Percentiles rank a stretch among this genome's conserved stretches.
Evolutionary conservation across 2,113 vertebrate species (phyloP).

Genomic region (Azemiops feae): DNA sequence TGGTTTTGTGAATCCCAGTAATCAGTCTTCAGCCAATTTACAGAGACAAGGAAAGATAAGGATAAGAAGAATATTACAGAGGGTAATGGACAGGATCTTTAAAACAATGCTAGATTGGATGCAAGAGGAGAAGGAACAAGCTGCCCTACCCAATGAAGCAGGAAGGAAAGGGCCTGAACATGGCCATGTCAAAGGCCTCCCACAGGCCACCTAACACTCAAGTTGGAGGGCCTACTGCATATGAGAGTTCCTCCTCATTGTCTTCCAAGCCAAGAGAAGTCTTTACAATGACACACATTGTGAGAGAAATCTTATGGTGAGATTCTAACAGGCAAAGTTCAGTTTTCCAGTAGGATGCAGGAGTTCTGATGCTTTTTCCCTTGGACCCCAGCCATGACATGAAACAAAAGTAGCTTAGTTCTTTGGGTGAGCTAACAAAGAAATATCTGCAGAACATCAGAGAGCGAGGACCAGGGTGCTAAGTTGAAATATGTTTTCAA

Average conservation of each 20-base stretch:
- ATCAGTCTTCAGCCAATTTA: not conserved
- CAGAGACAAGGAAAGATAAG: not conserved
- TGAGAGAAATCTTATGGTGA: not conserved
- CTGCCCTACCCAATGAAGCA: not conserved
- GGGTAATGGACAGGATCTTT: not conserved
- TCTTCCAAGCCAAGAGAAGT: not conserved
- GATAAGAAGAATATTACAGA: not conserved
- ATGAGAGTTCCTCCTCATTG: not conserved
- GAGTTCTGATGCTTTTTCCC: not conserved
- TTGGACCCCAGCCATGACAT: constrained; percentile 10
- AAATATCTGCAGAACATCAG: not conserved
- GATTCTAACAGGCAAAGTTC: not conserved
- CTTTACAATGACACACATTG: constrained; percentile 13
- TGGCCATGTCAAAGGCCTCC: not conserved
- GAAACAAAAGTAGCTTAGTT: constrained; percentile 24
- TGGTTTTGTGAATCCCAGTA: not conserved
- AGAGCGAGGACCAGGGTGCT: not conserved
- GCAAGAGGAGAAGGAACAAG: not conserved
- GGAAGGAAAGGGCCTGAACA: not conserved
- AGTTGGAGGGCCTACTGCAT: not conserved
- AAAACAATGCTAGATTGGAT: not conserved
- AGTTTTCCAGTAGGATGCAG: not conserved
- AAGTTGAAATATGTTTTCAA: not conserved
- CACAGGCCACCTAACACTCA: not conserved
- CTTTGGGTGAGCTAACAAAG: not conserved